Conservation (phyloP, 2,113 vertebrate genomes). For the Gavia stellata region DNA sequence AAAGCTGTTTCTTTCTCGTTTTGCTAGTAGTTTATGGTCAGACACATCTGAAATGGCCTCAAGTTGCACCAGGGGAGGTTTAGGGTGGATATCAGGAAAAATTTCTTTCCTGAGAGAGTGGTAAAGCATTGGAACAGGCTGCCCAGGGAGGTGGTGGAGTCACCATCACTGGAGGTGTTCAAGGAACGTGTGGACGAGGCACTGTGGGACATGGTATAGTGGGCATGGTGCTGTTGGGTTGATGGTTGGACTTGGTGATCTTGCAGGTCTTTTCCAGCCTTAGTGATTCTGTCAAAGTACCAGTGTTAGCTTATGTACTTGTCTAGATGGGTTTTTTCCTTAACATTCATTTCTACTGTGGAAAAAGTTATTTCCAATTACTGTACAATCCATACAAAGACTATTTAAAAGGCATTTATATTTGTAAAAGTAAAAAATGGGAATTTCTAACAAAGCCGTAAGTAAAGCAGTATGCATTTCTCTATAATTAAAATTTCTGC, state of each 20-base stretch:
- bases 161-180: too few relatives aligned
- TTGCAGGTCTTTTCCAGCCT: too few relatives aligned
- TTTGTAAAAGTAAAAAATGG: not conserved
- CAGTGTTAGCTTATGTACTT: not conserved
- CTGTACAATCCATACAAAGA: not conserved
- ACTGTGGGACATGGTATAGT: too few relatives aligned
- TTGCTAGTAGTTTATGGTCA: not conserved
- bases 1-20: not conserved
- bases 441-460: not conserved
- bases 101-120: too few relatives aligned
- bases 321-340: not conserved
- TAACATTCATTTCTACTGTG: not conserved
- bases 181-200: too few relatives aligned
- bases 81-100: too few relatives aligned
- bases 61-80: too few relatives aligned
- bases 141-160: too few relatives aligned
- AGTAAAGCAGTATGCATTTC: not conserved
- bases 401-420: not conserved
- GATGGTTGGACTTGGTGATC: too few relatives aligned
- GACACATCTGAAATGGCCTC: not conserved
- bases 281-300: too few relatives aligned
- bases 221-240: too few relatives aligned
- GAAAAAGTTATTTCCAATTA: not conserved
- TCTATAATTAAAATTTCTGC: conserved; percentile 19
- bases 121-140: too few relatives aligned